Evolutionary conservation across 2,888 invertebrate genomes (phyloP).

Genomic region (Drosophila buzzatii): DNA sequence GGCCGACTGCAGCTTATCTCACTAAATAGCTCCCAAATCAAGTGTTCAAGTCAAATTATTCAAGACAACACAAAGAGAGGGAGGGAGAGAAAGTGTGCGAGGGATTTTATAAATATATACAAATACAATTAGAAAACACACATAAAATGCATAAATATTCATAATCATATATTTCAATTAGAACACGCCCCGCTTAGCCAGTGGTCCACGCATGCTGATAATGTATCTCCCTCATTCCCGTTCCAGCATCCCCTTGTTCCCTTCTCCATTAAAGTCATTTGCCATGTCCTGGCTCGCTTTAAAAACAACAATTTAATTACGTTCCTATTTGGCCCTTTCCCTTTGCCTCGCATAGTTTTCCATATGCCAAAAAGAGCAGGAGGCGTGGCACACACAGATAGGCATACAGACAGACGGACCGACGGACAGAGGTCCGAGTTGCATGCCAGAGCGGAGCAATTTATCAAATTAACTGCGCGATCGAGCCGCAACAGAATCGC

Average conservation of each 20-base stretch:
- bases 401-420: not conserved
- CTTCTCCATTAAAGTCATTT: constrained; percentile 5
- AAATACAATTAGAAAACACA: constrained; percentile 24
- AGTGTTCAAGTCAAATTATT: constrained; percentile 73
- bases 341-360: constrained; percentile 46
- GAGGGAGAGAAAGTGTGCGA: not conserved
- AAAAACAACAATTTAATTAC: constrained; percentile 77
- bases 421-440: constrained; percentile 27
- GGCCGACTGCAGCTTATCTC: constrained; percentile 16
- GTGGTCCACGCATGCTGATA: constrained; percentile 34
- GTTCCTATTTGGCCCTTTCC: constrained; percentile 55
- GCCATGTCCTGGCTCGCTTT: constrained; percentile 41
- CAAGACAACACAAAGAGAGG: constrained; percentile 36
- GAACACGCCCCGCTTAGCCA: constrained; percentile 50
- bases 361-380: constrained; percentile 25
- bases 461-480: constrained; percentile 81
- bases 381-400: constrained; percentile 58
- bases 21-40: constrained; percentile 66
- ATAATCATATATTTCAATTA: constrained; percentile 85
- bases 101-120: constrained; percentile 1
- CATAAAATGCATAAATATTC: constrained; percentile 82
- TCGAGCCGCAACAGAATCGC: constrained; percentile 50
- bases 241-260: not conserved
- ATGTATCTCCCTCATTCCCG: constrained; percentile 11
- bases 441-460: constrained; percentile 72